A percentile compares a stretch with the other conserved stretches of the same genome.
Evolutionary conservation across 2,888 invertebrate species (phyloP).

Genomic region (Drosophila eohydei): DNA sequence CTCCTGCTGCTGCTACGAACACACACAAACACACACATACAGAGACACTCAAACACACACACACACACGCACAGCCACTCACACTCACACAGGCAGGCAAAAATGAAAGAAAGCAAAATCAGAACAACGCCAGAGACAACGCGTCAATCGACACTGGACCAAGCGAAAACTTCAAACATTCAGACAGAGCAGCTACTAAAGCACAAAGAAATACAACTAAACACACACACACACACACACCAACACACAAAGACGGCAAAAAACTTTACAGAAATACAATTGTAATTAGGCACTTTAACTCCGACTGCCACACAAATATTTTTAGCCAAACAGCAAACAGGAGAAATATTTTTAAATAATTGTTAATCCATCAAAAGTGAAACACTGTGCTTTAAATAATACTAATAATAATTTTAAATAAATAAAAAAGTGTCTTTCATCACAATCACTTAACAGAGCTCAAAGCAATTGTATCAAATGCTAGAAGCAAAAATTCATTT

Average conservation of each 20-base stretch:
- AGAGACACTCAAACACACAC: slow-evolving; percentile 9
- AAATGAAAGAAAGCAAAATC: slow-evolving; percentile 65
- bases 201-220: slow-evolving; percentile 32
- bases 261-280: slow-evolving; percentile 37
- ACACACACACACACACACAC: slow-evolving; percentile 9
- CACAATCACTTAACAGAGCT: slow-evolving; percentile 20
- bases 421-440: slow-evolving; percentile 41
- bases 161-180: slow-evolving; percentile 35
- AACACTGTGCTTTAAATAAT: slow-evolving; percentile 53
- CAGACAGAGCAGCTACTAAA: slow-evolving; percentile 7
- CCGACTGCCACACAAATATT: slow-evolving; percentile 47
- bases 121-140: slow-evolving; percentile 47
- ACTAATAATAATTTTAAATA: slow-evolving; percentile 26
- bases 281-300: slow-evolving; percentile 26
- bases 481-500: slow-evolving; percentile 5
- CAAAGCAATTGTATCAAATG: slow-evolving; percentile 1
- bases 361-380: slow-evolving; percentile 58
- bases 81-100: slow-evolving; percentile 36
- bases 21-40: slow-evolving; percentile 21
- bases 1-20: slow-evolving; percentile 32
- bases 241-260: slow-evolving; percentile 1
- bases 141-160: slow-evolving; percentile 59
- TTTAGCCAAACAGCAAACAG: slow-evolving; percentile 12
- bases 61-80: slow-evolving; percentile 3
- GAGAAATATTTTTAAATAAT: slow-evolving; percentile 6